phyloP scores from a whole-genome alignment of 2,797 vertebrate species.

The Channa striata region DNA sequence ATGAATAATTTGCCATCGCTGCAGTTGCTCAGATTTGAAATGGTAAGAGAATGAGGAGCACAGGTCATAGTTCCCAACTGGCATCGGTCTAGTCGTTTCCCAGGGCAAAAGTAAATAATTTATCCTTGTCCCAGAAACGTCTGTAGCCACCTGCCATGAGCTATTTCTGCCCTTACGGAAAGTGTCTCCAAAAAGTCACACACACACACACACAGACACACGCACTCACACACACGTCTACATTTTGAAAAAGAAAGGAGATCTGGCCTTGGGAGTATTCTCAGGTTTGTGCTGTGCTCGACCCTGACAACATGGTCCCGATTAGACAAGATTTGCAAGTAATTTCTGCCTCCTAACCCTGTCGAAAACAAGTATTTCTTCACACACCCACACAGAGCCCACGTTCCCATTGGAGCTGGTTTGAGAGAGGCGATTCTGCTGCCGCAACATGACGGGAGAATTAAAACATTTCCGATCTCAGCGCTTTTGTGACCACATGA shows the following conservation, averaged over 20 bases:
- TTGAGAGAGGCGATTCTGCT: conserved; percentile 38
- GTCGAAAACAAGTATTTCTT: conserved; percentile 62
- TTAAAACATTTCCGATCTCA: conserved; percentile 69
- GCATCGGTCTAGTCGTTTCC: conserved; percentile 19
- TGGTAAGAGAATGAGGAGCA: neutral
- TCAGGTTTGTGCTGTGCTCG: conserved; percentile 52
- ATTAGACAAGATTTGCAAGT: conserved; percentile 71
- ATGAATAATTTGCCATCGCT: conserved; percentile 39
- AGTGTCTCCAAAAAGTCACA: conserved; percentile 50
- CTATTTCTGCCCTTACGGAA: conserved; percentile 34
- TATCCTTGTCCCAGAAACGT: conserved; percentile 30
- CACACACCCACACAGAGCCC: conserved; percentile 40
- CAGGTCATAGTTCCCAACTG: conserved; percentile 11
- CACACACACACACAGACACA: conserved; percentile 42
- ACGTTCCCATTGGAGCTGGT: conserved; percentile 26
- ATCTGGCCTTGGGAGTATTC: conserved; percentile 50
- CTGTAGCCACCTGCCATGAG: conserved; percentile 20
- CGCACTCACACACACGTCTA: conserved; percentile 39
- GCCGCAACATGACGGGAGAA: conserved; percentile 57
- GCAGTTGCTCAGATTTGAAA: conserved; percentile 24
- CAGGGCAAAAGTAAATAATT: conserved; percentile 28
- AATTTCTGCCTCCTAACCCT: conserved; percentile 43
- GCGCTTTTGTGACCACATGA: conserved; percentile 57
- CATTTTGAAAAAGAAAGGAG: conserved; percentile 13
- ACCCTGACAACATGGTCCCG: conserved; percentile 70